Base-by-base conservation (phyloP, 37 sponge, comb jelly and placozoan species). In the Cladorhizidae sp. region DNA sequence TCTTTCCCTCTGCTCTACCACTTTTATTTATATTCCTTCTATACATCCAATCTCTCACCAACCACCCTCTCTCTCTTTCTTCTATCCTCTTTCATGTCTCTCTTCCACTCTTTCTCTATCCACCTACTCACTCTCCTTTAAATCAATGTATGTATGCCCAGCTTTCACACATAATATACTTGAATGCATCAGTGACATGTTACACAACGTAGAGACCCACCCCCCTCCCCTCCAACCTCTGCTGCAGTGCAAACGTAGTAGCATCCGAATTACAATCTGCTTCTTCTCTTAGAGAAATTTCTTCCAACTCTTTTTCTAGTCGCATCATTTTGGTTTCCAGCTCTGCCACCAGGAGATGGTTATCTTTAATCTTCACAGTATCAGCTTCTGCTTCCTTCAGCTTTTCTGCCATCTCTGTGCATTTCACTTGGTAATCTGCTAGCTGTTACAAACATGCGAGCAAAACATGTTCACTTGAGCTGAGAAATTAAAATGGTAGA, bases 291-390 rank as follows among this genome's bases (percentile, higher is more conserved):
- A 12, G 49, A 45, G 49, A 45, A 12, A 45, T 9, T 9, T 45
- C 49, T 45, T 85, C 51, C 40, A 78, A 71, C 31, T 85, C 39
- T 37, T 78, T 57, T 50, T 86, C 81, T 40, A 36, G 26, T 42
- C 8, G 74, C 1, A 57, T 58, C 20, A 80, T 37, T 3, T 71
- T 42, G 38, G 41, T 36, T 58, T 35, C 75, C 11, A 80, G 41
- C 65, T 79, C 49, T n/a, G n/a, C n/a, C n/a, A n/a, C 86, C 18
- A 25, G 32, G 31, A 50, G 80, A 40, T 67, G 40, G 20, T 12
- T 2, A 26, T 79, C 64, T n/a, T 35, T 25, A 18, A 11, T 28
- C 38, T 74, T 76, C 35, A 57, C 59, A 26, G 5, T 62, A 22
- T 63, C 68, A 25, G 17, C 15, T 28, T 33, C 41, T 32, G 73